Percentiles rank a stretch among this genome's conserved stretches.
phyloP scores from a whole-genome alignment of 2,888 invertebrate genomes.

The Drosophila ezoana region DNA sequence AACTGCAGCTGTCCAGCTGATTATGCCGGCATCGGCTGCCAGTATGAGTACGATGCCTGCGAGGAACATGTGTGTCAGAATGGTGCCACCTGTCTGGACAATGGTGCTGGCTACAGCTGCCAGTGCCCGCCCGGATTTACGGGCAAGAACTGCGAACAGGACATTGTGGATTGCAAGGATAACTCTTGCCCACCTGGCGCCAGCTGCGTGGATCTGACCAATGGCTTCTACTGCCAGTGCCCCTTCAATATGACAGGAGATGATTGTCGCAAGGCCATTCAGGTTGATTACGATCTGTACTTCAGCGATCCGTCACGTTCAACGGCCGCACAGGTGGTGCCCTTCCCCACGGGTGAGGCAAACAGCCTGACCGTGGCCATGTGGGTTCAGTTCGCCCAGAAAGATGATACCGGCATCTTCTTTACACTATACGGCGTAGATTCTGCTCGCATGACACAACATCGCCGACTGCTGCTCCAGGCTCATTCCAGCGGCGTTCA shows the following conservation, averaged over 20 bases:
- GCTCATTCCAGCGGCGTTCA: slow-evolving; percentile 97
- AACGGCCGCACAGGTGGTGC: slow-evolving; percentile 96
- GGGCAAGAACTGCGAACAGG: slow-evolving; percentile 95
- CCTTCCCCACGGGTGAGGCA: slow-evolving; percentile 92
- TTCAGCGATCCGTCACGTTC: slow-evolving; percentile 96
- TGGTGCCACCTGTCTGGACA: slow-evolving; percentile 95
- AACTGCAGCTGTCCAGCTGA: slow-evolving; percentile 96
- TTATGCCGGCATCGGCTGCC: slow-evolving; percentile 95
- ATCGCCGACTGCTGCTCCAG: slow-evolving; percentile 93
- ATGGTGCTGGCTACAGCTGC: slow-evolving; percentile 94
- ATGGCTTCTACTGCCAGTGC: slow-evolving; percentile 97
- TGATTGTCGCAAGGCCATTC: slow-evolving; percentile 98
- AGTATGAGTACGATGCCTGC: slow-evolving; percentile 97
- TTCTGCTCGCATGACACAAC: slow-evolving; percentile 91
- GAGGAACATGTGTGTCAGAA: slow-evolving; percentile 96
- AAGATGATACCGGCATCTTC: slow-evolving; percentile 96
- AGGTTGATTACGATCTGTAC: slow-evolving; percentile 98
- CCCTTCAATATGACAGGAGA: slow-evolving; percentile 98
- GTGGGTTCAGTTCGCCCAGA: slow-evolving; percentile 98
- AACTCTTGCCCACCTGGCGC: slow-evolving; percentile 97
- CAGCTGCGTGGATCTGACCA: slow-evolving; percentile 95
- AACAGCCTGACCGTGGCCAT: slow-evolving; percentile 94
- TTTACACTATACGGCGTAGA: slow-evolving; percentile 96
- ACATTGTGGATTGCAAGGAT: slow-evolving; percentile 95
- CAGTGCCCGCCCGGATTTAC: slow-evolving; percentile 92